Conservation (phyloP, 2,888 invertebrate species). For the Aproaerema taeniolella region DNA sequence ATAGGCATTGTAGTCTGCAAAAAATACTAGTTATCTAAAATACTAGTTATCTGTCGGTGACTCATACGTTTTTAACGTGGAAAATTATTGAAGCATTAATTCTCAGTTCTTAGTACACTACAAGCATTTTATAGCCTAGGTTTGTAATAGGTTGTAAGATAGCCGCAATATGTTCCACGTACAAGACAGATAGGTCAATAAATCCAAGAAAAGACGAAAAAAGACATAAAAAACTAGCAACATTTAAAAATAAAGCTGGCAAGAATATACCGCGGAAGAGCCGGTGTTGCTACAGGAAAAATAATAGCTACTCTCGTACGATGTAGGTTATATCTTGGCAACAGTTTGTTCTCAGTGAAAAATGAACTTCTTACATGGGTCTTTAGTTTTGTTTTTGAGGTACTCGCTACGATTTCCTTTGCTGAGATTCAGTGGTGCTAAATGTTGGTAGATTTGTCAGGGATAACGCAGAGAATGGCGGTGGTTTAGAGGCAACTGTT, state of each 20-base stretch:
- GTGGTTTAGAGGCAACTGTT: too few relatives aligned
- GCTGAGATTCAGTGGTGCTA: not conserved
- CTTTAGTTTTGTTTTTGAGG: conserved; percentile 15
- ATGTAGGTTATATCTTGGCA: conserved; percentile 17
- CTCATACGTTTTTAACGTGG: too few relatives aligned
- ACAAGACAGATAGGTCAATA: too few relatives aligned
- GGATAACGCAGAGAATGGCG: too few relatives aligned
- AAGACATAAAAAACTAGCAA: not conserved
- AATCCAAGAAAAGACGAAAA: not conserved
- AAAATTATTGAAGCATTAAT: too few relatives aligned
- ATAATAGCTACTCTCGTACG: conserved; percentile 15
- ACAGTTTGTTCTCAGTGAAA: conserved; percentile 17
- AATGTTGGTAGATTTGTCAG: too few relatives aligned
- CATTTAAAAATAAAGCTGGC: conserved; percentile 3
- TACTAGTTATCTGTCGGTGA: too few relatives aligned
- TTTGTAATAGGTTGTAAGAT: too few relatives aligned
- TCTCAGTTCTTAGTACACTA: too few relatives aligned
- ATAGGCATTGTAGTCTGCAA: too few relatives aligned
- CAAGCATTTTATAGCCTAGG: not conserved
- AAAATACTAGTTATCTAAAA: too few relatives aligned
- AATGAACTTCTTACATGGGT: conserved; percentile 16
- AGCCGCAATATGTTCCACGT: too few relatives aligned
- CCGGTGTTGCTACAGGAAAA: conserved; percentile 15
- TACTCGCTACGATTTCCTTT: not conserved
- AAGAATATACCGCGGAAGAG: conserved; percentile 8